A percentile compares a stretch with the other conserved stretches of the same genome.
Conservation (phyloP, 2,113 vertebrate genomes). For the Triplophysa rosa region DNA sequence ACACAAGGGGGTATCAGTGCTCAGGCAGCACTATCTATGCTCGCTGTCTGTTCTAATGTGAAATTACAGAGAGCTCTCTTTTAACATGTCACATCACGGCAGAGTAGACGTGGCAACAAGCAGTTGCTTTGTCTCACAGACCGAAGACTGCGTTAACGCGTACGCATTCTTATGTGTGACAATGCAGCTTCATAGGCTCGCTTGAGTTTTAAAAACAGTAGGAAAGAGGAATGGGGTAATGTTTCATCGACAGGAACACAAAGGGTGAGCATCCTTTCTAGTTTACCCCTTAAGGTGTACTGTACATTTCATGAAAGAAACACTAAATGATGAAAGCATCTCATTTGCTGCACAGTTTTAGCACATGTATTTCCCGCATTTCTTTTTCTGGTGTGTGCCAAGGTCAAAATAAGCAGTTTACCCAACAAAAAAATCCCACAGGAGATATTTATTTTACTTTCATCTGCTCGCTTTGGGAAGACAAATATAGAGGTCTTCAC, state of each 20-base stretch:
- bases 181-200: conserved; percentile 3
- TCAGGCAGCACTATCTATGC: conserved; percentile 56
- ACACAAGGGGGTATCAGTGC: conserved; percentile 53
- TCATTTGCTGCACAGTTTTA: conserved; percentile 8
- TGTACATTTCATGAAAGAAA: conserved; percentile 31
- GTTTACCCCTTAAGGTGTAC: conserved; percentile 26
- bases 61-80: conserved; percentile 61
- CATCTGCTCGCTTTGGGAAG: background rate
- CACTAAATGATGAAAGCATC: conserved; percentile 31
- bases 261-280: conserved; percentile 26
- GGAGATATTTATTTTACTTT: conserved; percentile 29
- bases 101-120: conserved; percentile 63
- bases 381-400: conserved; percentile 7
- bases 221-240: background rate
- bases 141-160: conserved; percentile 24
- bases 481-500: conserved; percentile 8
- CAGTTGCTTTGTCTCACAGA: conserved; percentile 50
- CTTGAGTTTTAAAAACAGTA: conserved; percentile 26
- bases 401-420: conserved; percentile 19
- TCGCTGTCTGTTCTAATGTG: conserved; percentile 65
- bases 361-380: background rate
- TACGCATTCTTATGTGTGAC: background rate
- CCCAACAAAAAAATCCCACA: conserved; percentile 19
- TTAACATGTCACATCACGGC: conserved; percentile 71
- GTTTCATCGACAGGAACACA: conserved; percentile 48